Conservation (phyloP, 2,113 vertebrate genomes). For the Ploceus nigricollis region DNA sequence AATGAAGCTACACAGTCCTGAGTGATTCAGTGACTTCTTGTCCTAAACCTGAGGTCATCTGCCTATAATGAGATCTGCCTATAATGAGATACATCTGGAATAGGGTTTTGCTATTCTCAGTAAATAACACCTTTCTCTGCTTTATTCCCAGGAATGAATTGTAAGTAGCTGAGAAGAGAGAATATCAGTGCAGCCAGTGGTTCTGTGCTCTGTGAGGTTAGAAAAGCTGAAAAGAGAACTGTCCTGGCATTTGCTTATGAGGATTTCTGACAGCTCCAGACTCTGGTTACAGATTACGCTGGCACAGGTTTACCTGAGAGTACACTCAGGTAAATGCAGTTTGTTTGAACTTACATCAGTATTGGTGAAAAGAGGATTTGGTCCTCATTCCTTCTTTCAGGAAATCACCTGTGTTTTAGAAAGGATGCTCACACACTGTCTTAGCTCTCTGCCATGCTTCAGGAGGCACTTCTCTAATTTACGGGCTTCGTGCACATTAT, state of each 20-base stretch:
- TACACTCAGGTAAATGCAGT: background rate
- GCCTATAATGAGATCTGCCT: background rate
- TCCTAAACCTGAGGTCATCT: constrained; percentile 17
- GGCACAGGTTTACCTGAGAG: background rate
- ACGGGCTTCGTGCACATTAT: background rate
- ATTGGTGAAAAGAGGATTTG: background rate
- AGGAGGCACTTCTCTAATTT: constrained; percentile 23
- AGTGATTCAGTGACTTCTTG: constrained; percentile 1
- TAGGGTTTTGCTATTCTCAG: background rate
- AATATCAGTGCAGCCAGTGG: fast-evolving
- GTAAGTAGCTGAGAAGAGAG: background rate
- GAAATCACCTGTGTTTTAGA: background rate
- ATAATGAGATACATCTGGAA: background rate
- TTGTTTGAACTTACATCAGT: background rate
- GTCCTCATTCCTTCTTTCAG: background rate
- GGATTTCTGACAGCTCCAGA: background rate
- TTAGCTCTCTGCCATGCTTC: background rate
- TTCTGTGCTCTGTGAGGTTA: background rate
- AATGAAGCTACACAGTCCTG: background rate
- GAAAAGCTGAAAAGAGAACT: background rate
- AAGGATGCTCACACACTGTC: background rate
- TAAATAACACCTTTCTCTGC: background rate
- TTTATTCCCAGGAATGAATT: background rate
- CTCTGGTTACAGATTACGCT: background rate
- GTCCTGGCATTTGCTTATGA: background rate